Evolutionary conservation across 2,888 invertebrate species (phyloP).

Genomic region (Dasypolia templi): DNA sequence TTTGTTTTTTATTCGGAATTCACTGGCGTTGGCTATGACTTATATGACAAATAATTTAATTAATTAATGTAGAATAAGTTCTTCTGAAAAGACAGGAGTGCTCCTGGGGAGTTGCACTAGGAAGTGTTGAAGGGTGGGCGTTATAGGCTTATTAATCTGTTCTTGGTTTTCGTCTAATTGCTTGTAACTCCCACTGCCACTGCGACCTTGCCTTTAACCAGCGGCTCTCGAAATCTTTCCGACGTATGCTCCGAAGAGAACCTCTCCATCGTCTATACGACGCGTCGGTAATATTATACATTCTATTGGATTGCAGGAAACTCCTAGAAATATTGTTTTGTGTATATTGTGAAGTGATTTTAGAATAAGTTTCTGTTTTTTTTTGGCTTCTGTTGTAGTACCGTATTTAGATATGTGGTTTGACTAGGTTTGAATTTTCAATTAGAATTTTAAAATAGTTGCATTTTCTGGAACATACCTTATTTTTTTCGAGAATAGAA

Average conservation of each 20-base stretch:
- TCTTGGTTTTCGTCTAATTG: not conserved
- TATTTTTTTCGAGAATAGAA: too few species aligned
- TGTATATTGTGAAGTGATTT: not conserved
- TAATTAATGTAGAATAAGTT: too few species aligned
- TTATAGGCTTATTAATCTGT: not conserved
- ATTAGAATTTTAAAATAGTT: too few species aligned
- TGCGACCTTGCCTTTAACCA: slow-evolving; percentile 12
- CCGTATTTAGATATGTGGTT: too few species aligned
- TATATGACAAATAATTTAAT: too few species aligned
- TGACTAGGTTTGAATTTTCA: too few species aligned
- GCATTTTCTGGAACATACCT: too few species aligned
- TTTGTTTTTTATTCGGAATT: too few species aligned
- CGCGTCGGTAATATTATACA: slow-evolving; percentile 24
- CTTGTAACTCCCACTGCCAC: not conserved
- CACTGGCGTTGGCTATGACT: too few species aligned
- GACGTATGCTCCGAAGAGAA: slow-evolving; percentile 36
- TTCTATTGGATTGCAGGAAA: slow-evolving; percentile 11
- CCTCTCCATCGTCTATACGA: slow-evolving; percentile 6
- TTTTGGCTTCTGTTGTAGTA: not conserved
- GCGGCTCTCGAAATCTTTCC: slow-evolving; percentile 26
- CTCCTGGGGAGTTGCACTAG: too few species aligned
- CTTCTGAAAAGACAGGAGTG: too few species aligned
- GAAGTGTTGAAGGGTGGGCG: too few species aligned
- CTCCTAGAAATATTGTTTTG: not conserved
- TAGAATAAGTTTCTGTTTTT: not conserved